Percentiles rank a stretch among this genome's conserved stretches.
These are phyloP conservation scores for Papilio protenor DNA, from an alignment of 2,888 invertebrate species.

Conservation along the genomic window DNA sequence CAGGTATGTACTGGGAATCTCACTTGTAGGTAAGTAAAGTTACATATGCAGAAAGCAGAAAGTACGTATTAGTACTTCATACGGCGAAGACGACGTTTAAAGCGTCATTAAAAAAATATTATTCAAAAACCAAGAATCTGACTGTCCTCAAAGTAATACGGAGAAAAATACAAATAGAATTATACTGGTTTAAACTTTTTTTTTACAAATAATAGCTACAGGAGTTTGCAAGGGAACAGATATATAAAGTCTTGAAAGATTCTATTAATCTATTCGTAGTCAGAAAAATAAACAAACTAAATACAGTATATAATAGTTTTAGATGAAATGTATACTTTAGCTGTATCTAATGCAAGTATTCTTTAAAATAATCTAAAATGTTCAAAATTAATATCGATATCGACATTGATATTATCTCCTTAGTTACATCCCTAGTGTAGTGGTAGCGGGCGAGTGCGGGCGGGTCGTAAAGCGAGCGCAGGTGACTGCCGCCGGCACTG, in stretches of 20 bases:
- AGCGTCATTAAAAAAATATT: background rate
- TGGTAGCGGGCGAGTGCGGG: slow-evolving; percentile 65
- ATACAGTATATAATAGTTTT: too few species aligned
- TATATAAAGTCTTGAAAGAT: too few species aligned
- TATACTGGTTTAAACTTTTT: background rate
- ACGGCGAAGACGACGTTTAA: background rate
- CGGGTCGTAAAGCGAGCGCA: slow-evolving; percentile 81
- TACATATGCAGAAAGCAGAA: background rate
- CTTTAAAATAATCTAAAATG: background rate
- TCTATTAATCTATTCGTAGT: background rate
- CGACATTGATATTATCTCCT: slow-evolving; percentile 33
- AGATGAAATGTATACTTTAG: too few species aligned
- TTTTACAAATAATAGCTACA: too few species aligned
- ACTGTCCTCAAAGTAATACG: background rate
- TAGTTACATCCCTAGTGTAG: slow-evolving; percentile 49
- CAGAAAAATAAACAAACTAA: background rate
- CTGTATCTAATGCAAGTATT: too few species aligned
- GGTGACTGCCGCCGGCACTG: slow-evolving; percentile 76
- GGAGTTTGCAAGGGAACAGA: too few species aligned
- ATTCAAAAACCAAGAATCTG: too few species aligned
- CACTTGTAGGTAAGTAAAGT: background rate
- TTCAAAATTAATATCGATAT: slow-evolving; percentile 43
- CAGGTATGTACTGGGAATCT: background rate
- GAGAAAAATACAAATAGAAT: background rate
- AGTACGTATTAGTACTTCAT: too few species aligned